phyloP scores from a whole-genome alignment of 2,888 invertebrate genomes.

The Caenorhabditis parvicauda region DNA sequence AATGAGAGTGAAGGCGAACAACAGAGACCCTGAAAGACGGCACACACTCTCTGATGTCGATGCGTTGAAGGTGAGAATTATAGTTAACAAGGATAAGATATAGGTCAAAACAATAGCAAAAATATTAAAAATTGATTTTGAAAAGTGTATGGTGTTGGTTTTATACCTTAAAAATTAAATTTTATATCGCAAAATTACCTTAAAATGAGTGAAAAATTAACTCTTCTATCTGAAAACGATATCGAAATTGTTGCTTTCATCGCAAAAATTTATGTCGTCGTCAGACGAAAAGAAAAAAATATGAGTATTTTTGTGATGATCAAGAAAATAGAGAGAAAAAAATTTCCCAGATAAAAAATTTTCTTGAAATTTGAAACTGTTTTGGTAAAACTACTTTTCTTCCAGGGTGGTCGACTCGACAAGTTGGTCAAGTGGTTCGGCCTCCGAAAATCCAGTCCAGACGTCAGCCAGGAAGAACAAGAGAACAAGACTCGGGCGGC shows the following conservation, averaged over 20 bases:
- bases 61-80: slow-evolving; percentile 27
- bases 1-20: slow-evolving; percentile 30
- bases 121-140: too few species aligned
- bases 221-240: background rate
- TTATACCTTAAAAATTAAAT: too few species aligned
- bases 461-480: slow-evolving; percentile 31
- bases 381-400: too few species aligned
- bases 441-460: slow-evolving; percentile 34
- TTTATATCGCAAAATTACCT: background rate
- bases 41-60: slow-evolving; percentile 54
- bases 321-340: too few species aligned
- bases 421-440: slow-evolving; percentile 43
- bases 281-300: background rate
- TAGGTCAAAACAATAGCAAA: too few species aligned
- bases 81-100: too few species aligned
- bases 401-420: slow-evolving; percentile 36
- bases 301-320: too few species aligned
- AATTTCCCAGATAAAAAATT: too few species aligned
- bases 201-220: background rate
- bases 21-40: slow-evolving; percentile 37
- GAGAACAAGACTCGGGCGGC: too few species aligned
- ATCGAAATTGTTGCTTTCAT: background rate
- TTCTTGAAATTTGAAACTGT: too few species aligned
- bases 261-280: background rate
- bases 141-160: too few species aligned